Conservation (phyloP, 2,113 vertebrate genomes). For the Hippocampus abdominalis region DNA sequence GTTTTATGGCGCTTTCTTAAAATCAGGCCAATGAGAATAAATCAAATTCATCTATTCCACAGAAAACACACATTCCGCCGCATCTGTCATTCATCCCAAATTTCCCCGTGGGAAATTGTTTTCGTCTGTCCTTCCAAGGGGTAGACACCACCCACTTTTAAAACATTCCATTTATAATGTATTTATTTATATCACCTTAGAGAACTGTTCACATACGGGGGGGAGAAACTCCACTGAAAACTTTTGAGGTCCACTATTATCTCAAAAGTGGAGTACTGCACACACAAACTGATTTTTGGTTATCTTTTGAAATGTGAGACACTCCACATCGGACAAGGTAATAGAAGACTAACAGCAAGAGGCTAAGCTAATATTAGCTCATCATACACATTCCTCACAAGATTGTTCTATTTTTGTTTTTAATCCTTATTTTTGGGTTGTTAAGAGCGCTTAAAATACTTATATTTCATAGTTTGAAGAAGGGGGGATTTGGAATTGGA, state of each 20-base stretch:
- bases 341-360: not conserved
- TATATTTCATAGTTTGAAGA: not conserved
- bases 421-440: too few species aligned
- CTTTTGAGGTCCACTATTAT: too few species aligned
- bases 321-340: not conserved
- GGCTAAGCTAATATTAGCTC: too few species aligned
- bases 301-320: not conserved
- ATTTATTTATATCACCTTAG: not conserved
- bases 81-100: conserved; percentile 18
- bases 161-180: not conserved
- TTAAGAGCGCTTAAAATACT: too few species aligned
- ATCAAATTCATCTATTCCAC: not conserved
- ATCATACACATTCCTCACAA: too few species aligned
- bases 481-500: not conserved
- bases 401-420: too few species aligned
- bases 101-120: not conserved
- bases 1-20: conserved; percentile 1
- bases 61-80: not conserved
- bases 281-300: not conserved
- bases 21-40: not conserved
- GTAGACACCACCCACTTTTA: not conserved
- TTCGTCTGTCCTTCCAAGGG: not conserved
- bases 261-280: not conserved
- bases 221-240: not conserved
- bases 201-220: not conserved